Base-by-base conservation (phyloP, 1,140 invertebrate genomes). In the Copidosoma floridanum region DNA sequence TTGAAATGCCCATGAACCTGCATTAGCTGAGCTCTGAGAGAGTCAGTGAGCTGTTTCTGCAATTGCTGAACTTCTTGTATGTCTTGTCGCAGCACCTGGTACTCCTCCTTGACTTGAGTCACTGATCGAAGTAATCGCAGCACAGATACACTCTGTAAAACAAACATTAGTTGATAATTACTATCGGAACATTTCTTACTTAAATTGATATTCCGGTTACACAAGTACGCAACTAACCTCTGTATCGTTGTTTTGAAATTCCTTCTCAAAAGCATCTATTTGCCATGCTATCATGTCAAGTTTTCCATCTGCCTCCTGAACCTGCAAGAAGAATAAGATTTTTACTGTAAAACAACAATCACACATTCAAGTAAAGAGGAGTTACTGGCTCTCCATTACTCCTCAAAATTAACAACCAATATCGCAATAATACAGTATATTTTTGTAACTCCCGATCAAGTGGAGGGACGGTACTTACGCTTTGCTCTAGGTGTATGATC, bases 81-180 rank as follows among this genome's bases (percentile, higher is more conserved):
- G 69, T 85, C 83, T 73, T 83, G 80, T 46, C 82, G 80, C 41
- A 85, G 70, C 20, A 80, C 81, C 65, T 83, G 80, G 66, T 85
- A 84, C 67, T 85, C 83, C 68, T 84, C 79, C 69, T 76, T 82
- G 20, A 85, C 83, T 71, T 84, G 82, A 44, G 81, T 82, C 61
- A 85, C 82, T 37, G 82, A 82, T 63, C 81, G 81, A 37, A 85
- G 69, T 47, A 85, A 72, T 65, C 81, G 79, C 63, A 84, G 70
- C 10, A 84, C 82, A 61, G 82, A 83, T 59, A 83, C 75, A 73
- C 74, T 63, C 65, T 68, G 18, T 54, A 62, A 68, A 57, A 41
- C 20, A 38, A 41, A 52, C n/a, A 43, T 35, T 46, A 41, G 27
- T 43, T 1, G 27, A 24, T 38, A 21, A 1, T 14, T 57, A 53